phyloP scores from a whole-genome alignment of 2,888 invertebrate genomes.

The Oscheius myriophilus region DNA sequence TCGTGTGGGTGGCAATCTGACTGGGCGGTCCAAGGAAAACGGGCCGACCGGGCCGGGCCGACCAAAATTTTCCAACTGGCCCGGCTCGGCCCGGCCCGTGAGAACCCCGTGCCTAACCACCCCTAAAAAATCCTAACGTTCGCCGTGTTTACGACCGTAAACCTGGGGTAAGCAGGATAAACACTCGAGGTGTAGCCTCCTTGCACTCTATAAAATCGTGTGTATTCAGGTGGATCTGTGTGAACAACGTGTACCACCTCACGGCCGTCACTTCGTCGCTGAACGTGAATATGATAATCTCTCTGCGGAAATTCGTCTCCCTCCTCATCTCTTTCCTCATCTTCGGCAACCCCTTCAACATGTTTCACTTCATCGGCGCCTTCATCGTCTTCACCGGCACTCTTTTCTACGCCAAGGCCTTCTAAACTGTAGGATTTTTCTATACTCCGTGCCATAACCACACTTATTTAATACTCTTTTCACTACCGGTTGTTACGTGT shows the following conservation, averaged over 20 bases:
- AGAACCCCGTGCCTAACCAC: too few species aligned
- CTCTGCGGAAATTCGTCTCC: conserved; percentile 91
- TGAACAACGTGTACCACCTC: conserved; percentile 85
- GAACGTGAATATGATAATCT: conserved; percentile 93
- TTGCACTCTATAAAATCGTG: too few species aligned
- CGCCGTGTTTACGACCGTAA: too few species aligned
- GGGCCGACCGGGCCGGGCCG: too few species aligned
- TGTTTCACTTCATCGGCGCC: conserved; percentile 90
- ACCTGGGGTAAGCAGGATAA: too few species aligned
- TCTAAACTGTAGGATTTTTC: conserved; percentile 16
- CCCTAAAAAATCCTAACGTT: too few species aligned
- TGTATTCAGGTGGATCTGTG: conserved; percentile 81
- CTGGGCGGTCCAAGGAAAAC: too few species aligned
- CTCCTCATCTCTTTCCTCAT: conserved; percentile 91
- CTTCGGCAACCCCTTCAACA: conserved; percentile 91
- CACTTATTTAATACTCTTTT: not conserved
- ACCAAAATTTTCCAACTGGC: too few species aligned
- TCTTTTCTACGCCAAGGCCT: conserved; percentile 84
- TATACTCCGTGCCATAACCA: not conserved
- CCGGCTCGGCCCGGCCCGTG: too few species aligned
- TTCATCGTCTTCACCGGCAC: conserved; percentile 90
- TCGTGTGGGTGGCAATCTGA: too few species aligned
- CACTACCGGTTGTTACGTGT: not conserved
- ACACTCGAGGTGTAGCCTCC: too few species aligned
- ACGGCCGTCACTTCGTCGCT: conserved; percentile 87